Evolutionary conservation across 1,140 invertebrate genomes (phyloP), one percentile per base, ranked within the genome.

Genomic region (Euwallacea fornicatus): DNA sequence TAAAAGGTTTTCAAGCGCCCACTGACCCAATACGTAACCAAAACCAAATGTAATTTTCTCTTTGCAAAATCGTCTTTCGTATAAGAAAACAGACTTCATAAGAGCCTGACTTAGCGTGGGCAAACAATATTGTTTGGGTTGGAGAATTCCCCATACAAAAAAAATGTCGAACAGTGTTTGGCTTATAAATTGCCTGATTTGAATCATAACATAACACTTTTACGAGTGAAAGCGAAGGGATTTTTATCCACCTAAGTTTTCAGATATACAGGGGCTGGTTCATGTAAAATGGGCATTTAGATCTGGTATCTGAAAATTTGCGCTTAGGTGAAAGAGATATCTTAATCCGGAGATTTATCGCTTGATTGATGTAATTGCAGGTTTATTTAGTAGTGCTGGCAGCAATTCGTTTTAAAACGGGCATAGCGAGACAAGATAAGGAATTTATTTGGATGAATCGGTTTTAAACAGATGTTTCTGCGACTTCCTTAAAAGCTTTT

Each of bases 161-260:
- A 56, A 75, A 72, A 68, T 73, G 56, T 67, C 66, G 61, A 73
- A 71, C 71, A 71, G 66, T 74, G 74, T 75, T 74, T 75, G 69
- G 75, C 70, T 76, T 76, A 74, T 76, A 76, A 76, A 76, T 76
- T 76, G 73, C 73, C 69, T 74, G 62, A 76, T 76, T 76, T 76
- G 73, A 76, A 76, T 76, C 73, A 74, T 73, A 76, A 74, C 70
- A 76, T n/a, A 74, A 75, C 67, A 72, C 72, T 73, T 75, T 73
- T 73, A 75, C 73, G 73, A 69, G 42, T 54, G 70, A 44, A 55
- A 58, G 65, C 67, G 59, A 50, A 63, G 41, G 41, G 15, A 72
- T 72, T 67, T n/a, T 72, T 72, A 67, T 72, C 16, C 50, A 50
- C 63, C 56, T 67, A 63, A 47, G 42, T 60, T 46, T 44, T 33